Evolutionary conservation across 2,888 invertebrate genomes (phyloP), one percentile per base, ranked within the genome.

Genomic region (Lysandra bellargus): DNA sequence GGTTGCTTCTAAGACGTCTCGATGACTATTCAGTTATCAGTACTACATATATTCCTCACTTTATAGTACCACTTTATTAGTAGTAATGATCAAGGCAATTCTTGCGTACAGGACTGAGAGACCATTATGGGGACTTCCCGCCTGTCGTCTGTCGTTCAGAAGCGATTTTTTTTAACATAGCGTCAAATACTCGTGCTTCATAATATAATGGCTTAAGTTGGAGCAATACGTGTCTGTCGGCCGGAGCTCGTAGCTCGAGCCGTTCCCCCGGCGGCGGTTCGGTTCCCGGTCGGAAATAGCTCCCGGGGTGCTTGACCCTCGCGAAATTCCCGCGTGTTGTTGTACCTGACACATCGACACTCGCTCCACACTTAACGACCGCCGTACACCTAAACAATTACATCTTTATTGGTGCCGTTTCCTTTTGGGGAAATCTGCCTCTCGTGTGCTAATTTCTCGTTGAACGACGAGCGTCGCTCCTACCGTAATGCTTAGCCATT

Each of bases 221-320:
- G 17, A n/a, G 17, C 7, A 44, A 6, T 49, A 40, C 37, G 75
- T 61, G 44, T 5, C 33, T 77, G 60, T 40, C 33, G 40, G 33
- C 49, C 74, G 60, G 64, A 49, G 81, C 69, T 77, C n/a, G 1
- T 83, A 57, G 40, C 82, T 82, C 80, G 23, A 80, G 81, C 82
- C 83, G 84, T 82, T 84, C 85, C 87, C 84, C 84, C 85, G 83
- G 86, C 87, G 80, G 81, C 84, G 84, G 86, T 89, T 90, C 88
- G 89, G 89, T 88, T 87, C 88, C 86, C 86, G 87, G 84, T 86
- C 91, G 90, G 90, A 92, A 91, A 92, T 90, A 91, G 89, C 88
- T 82, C 89, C 64, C 64, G 33, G 89, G 92, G 92, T 91, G 91
- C 90, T 87, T 88, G 85, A 91, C 90, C 90, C 87, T 86, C 82